These are phyloP conservation scores for Campaea margaritaria DNA, from an alignment of 2,888 invertebrate species.

Conservation along the genomic window DNA sequence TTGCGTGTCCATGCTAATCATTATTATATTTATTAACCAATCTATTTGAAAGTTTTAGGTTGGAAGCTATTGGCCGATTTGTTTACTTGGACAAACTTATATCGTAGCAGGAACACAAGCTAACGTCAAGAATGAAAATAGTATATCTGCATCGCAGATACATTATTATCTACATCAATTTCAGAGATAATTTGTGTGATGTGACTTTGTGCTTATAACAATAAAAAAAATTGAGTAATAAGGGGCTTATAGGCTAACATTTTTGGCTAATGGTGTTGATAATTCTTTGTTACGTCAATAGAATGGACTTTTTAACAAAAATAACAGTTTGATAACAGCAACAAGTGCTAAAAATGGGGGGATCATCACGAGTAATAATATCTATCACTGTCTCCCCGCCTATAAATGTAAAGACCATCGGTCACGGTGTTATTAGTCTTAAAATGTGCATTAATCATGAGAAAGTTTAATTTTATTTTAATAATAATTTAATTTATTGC, in stretches of 20 bases:
- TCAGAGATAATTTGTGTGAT: too few relatives aligned
- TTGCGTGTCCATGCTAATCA: constrained; percentile 30
- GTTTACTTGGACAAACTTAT: not conserved
- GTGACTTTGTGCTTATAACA: too few relatives aligned
- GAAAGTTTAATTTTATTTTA: constrained; percentile 47
- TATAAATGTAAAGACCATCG: constrained; percentile 41
- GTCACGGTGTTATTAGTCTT: constrained; percentile 46
- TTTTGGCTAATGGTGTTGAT: not conserved
- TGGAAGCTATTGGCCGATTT: not conserved
- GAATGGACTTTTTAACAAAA: too few relatives aligned
- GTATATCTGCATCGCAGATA: too few relatives aligned
- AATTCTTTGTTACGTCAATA: not conserved
- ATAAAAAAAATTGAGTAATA: too few relatives aligned
- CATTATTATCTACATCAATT: too few relatives aligned
- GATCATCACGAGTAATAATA: constrained; percentile 7
- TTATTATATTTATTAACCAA: constrained; percentile 33
- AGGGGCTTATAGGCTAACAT: too few relatives aligned
- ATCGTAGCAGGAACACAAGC: too few relatives aligned
- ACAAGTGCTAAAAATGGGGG: not conserved
- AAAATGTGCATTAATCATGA: constrained; percentile 50
- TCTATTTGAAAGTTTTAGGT: constrained; percentile 32
- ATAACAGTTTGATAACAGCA: not conserved
- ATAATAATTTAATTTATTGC: constrained; percentile 30
- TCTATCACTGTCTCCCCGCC: constrained; percentile 7
- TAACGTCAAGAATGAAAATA: too few relatives aligned